phyloP scores from a whole-genome alignment of 2,113 vertebrate species.

The Protobothrops flavoviridis region DNA sequence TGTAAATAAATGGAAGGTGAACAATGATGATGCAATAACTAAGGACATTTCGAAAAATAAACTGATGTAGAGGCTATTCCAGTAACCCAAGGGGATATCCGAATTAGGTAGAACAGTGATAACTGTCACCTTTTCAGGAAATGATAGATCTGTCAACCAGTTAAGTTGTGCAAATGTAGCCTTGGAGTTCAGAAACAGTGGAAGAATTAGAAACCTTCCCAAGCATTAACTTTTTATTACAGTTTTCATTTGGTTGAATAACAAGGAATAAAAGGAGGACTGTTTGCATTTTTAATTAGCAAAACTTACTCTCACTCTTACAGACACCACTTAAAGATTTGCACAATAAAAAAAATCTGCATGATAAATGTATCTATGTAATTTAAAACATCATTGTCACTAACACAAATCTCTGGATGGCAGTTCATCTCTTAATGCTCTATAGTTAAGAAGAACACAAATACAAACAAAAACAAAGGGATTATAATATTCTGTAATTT shows the following conservation, averaged over 20 bases:
- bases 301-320: not conserved
- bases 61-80: not conserved
- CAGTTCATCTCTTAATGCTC: slow-evolving; percentile 60
- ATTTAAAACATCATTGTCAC: slow-evolving; percentile 46
- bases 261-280: slow-evolving; percentile 23
- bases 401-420: slow-evolving; percentile 57
- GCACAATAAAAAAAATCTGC: slow-evolving; percentile 42
- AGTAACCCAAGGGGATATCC: not conserved
- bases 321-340: slow-evolving; percentile 19
- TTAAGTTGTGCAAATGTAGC: not conserved
- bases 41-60: not conserved
- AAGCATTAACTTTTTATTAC: not conserved
- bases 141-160: not conserved
- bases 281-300: slow-evolving; percentile 8
- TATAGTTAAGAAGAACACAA: slow-evolving; percentile 41
- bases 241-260: slow-evolving; percentile 22
- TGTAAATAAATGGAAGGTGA: not conserved
- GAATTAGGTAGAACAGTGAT: not conserved
- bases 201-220: not conserved
- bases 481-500: slow-evolving; percentile 70
- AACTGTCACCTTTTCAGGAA: not conserved
- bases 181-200: not conserved
- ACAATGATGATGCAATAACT: not conserved
- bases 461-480: slow-evolving; percentile 42
- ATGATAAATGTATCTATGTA: slow-evolving; percentile 58